A percentile compares a stretch with the other conserved stretches of the same genome.
phyloP scores from a whole-genome alignment of 2,888 invertebrate species.

The Junonia oenone region DNA sequence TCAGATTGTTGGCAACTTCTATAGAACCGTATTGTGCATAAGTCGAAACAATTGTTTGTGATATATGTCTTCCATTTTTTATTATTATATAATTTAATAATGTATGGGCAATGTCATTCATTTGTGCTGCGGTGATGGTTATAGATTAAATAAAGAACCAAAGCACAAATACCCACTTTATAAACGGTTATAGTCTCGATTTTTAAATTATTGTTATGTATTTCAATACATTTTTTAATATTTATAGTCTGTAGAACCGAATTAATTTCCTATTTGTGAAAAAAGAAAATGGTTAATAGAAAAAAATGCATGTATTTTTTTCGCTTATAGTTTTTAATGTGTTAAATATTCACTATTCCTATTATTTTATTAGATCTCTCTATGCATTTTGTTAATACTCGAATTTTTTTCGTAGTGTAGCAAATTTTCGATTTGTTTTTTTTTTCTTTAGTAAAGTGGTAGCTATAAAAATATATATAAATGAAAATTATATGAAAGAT shows the following conservation, averaged over 20 bases:
- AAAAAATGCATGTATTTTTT: slow-evolving; percentile 14
- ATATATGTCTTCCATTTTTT: background rate
- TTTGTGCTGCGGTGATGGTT: background rate
- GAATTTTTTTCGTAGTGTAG: slow-evolving; percentile 36
- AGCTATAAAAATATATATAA: slow-evolving; percentile 3
- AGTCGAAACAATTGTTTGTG: background rate
- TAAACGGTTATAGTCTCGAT: background rate
- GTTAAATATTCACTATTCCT: slow-evolving; percentile 11
- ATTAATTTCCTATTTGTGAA: background rate
- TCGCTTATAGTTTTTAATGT: slow-evolving; percentile 7
- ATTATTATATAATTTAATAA: background rate
- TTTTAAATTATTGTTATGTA: background rate
- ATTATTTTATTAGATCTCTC: slow-evolving; percentile 46
- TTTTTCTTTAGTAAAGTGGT: slow-evolving; percentile 18
- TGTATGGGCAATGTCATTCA: background rate
- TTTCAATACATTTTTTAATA: background rate
- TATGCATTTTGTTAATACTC: slow-evolving; percentile 50
- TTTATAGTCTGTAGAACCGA: background rate
- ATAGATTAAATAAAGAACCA: slow-evolving; percentile 1
- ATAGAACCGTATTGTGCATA: background rate
- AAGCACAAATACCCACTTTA: background rate
- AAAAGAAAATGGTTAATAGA: background rate
- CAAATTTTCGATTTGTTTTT: slow-evolving; percentile 16
- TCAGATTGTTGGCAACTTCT: background rate
- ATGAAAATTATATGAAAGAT: background rate